Base-by-base conservation (phyloP, 2,113 vertebrate genomes). In the Ascaphus truei region DNA sequence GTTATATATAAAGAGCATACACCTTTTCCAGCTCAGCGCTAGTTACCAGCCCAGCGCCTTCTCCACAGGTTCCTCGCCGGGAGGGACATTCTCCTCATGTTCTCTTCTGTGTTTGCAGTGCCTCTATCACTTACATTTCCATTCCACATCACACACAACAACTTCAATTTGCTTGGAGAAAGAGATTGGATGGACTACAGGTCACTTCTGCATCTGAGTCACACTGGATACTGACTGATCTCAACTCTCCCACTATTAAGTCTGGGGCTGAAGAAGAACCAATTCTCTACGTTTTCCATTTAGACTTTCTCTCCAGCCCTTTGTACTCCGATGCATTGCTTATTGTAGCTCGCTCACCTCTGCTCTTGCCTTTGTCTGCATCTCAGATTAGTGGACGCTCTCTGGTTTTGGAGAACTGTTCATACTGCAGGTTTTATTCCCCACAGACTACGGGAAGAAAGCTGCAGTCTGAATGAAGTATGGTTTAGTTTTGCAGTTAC, bases 301-400 rank as follows among this genome's bases (percentile, higher is more conserved):
- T 59, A 26, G n/a, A 60, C 55, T 59, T 59, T 39, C 3, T 37
- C 43, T 68, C 27, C 18, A 27, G 43, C 23, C 20, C 37, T 57
- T 59, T 68, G 43, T 59, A 51, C 43, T 39, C 11, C 58, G 30
- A 59, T 29, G 57, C 33, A 68, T 68, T 68, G 29, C 45, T 51
- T 26, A 51, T 51, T 50, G 55, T 50, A n/a, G 23, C 30, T 34
- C 30, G 13, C 26, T 48, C 56, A 60, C 55, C 56, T 69, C 30
- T 51, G 43, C 30, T 60, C 33, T 10, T 51, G 33, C 37, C 30
- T 16, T 51, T 68, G 22, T 59, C 65, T 59, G 11, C 23, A 29
- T 27, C 8, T 57, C 16, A 27, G 55, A 50, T 51, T 69, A 51
- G 15, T 30, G 29, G 45, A 69, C 33, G 16, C 3, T 31, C 26